Conservation (phyloP, 2,797 vertebrate genomes). For the Acanthopagrus latus region DNA sequence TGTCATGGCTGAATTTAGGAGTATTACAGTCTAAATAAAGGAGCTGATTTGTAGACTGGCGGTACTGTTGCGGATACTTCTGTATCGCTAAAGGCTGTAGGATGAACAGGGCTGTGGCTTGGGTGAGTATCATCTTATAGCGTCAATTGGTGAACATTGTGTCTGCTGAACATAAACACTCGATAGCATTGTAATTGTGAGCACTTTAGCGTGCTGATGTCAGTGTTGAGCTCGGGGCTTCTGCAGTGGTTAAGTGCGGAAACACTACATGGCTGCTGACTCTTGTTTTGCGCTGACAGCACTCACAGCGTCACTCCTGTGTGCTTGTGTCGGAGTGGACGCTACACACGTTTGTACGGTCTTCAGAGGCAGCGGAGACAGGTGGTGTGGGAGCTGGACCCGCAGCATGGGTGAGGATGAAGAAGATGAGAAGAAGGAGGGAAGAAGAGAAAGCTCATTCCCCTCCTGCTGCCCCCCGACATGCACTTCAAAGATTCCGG, state of each 20-base stretch:
- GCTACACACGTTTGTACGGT: neutral
- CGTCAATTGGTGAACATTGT: neutral
- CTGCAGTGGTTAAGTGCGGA: too few species aligned
- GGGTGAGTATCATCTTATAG: too few species aligned
- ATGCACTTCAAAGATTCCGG: conserved; percentile 65
- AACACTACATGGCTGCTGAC: neutral
- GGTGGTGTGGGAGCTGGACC: conserved; percentile 71
- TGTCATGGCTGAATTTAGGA: too few species aligned
- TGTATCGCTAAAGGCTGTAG: too few species aligned
- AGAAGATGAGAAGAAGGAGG: conserved; percentile 47
- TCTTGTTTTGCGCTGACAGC: conserved; percentile 11
- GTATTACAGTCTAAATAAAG: too few species aligned
- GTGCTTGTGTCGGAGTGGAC: conserved; percentile 3
- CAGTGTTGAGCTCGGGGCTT: neutral
- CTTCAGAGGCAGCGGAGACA: conserved; percentile 63
- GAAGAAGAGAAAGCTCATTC: conserved; percentile 62
- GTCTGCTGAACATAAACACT: neutral
- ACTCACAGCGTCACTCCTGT: neutral
- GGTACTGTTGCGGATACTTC: too few species aligned
- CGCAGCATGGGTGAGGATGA: conserved; percentile 71
- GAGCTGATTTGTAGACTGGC: too few species aligned
- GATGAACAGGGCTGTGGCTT: too few species aligned
- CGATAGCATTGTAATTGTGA: neutral
- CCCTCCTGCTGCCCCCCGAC: conserved; percentile 72
- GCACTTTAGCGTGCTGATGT: neutral